A percentile compares a stretch with the other conserved stretches of the same genome.
Conservation (phyloP, 2,113 vertebrate genomes). For the Colistium nudipinnis region DNA sequence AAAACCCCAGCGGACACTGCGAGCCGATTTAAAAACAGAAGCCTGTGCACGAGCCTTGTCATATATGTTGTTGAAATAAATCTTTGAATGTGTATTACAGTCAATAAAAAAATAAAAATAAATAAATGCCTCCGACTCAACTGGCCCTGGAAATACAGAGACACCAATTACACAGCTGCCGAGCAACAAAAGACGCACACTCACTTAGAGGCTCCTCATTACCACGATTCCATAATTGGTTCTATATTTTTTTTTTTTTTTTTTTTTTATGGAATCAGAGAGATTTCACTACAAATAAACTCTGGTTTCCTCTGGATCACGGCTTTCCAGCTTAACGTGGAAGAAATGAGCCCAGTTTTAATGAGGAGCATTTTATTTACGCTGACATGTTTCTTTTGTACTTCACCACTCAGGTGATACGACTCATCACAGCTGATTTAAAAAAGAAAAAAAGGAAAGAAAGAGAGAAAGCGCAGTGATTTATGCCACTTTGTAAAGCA, state of each 20-base stretch:
- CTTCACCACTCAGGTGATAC: too few relatives aligned
- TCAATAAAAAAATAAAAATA: too few relatives aligned
- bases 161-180: conserved; percentile 73
- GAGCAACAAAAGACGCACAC: conserved; percentile 69
- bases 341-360: too few relatives aligned
- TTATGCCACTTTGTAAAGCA: conserved; percentile 37
- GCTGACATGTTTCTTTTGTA: too few relatives aligned
- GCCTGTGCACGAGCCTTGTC: background rate
- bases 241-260: conserved; percentile 72
- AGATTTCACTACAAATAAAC: conserved; percentile 46
- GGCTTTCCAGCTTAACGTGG: background rate
- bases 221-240: conserved; percentile 74
- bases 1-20: too few relatives aligned
- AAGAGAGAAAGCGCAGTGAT: conserved; percentile 7
- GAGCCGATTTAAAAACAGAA: background rate
- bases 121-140: conserved; percentile 31
- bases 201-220: conserved; percentile 73
- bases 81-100: conserved; percentile 26
- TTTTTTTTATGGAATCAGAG: conserved; percentile 67
- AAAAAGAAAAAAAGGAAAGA: background rate
- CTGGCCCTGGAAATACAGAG: conserved; percentile 44
- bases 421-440: background rate
- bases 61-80: background rate
- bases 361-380: background rate
- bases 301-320: conserved; percentile 21